Conservation (phyloP, 2,888 invertebrate genomes). For the Eupithecia tripunctaria region DNA sequence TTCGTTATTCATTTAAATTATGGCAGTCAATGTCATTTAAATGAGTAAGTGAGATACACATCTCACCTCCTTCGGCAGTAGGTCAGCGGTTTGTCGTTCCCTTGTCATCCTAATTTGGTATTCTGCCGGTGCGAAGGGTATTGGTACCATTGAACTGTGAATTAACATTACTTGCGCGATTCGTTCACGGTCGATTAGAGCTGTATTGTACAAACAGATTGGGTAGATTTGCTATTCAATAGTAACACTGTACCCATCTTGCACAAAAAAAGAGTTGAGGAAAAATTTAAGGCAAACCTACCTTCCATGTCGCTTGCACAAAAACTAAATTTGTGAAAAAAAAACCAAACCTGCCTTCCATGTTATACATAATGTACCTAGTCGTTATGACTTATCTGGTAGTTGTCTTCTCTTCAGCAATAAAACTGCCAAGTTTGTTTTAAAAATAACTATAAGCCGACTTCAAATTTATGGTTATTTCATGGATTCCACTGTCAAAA, state of each 20-base stretch:
- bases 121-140: slow-evolving; percentile 51
- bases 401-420: neutral
- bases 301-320: too few relatives aligned
- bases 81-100: slow-evolving; percentile 41
- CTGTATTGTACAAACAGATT: neutral
- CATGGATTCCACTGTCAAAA: too few relatives aligned
- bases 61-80: slow-evolving; percentile 40
- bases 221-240: neutral
- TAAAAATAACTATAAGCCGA: too few relatives aligned
- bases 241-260: neutral
- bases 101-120: slow-evolving; percentile 51
- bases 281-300: too few relatives aligned
- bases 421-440: neutral
- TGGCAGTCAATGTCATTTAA: slow-evolving; percentile 16
- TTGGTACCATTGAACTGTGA: slow-evolving; percentile 56
- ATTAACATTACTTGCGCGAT: slow-evolving; percentile 57
- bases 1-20: slow-evolving; percentile 9
- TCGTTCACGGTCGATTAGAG: slow-evolving; percentile 49
- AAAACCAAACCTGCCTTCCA: neutral
- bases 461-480: too few relatives aligned
- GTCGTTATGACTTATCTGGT: neutral
- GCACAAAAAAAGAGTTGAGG: neutral
- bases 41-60: slow-evolving; percentile 28
- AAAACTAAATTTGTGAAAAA: too few relatives aligned
- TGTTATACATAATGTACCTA: too few relatives aligned